Percentiles rank a stretch among this genome's conserved stretches.
These are phyloP conservation scores for Macquaria australasica DNA, from an alignment of 2,113 vertebrate species.

Conservation along the genomic window DNA sequence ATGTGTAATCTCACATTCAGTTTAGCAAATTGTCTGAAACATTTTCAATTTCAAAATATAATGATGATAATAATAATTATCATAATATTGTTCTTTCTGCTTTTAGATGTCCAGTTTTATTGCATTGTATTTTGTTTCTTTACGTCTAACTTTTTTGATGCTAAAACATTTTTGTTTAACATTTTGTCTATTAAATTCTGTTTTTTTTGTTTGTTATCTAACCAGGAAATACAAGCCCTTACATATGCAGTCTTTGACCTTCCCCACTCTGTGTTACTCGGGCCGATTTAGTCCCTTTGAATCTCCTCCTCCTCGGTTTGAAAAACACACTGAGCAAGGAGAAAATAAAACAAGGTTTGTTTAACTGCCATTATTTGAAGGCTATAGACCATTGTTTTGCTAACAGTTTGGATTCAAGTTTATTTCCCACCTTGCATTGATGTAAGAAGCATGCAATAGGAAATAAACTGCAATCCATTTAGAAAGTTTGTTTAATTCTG, in stretches of 20 bases:
- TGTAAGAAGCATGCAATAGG: background rate
- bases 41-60: background rate
- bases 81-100: background rate
- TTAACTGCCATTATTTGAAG: background rate
- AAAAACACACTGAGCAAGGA: slow-evolving; percentile 40
- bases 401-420: background rate
- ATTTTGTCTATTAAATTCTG: background rate
- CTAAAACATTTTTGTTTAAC: background rate
- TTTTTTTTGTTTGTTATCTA: slow-evolving; percentile 26
- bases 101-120: background rate
- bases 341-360: slow-evolving; percentile 70
- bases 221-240: slow-evolving; percentile 89
- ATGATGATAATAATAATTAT: background rate
- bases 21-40: background rate
- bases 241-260: slow-evolving; percentile 86
- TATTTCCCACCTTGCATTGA: background rate
- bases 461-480: background rate
- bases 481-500: background rate
- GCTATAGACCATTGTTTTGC: background rate
- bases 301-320: slow-evolving; percentile 65
- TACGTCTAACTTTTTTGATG: background rate
- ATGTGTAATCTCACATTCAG: background rate
- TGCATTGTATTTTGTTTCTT: background rate
- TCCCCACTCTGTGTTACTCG: slow-evolving; percentile 86
- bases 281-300: slow-evolving; percentile 89